Evolutionary conservation across 1,140 invertebrate species (phyloP), one percentile per base, ranked within the genome.

Genomic region (Drosophila setifemur): DNA sequence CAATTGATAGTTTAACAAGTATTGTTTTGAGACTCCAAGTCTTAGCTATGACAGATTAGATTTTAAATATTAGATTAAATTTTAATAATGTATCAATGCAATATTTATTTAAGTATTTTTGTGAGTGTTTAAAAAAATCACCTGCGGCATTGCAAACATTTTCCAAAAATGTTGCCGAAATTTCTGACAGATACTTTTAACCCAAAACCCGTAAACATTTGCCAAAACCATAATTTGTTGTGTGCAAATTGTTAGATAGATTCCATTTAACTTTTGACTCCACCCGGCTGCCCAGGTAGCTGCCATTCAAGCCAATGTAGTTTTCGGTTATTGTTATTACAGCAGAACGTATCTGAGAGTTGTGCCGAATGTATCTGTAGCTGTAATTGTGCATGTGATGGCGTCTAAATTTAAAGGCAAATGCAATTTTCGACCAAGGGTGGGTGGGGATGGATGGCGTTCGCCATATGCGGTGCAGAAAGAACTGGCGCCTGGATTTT

Each of bases 161-260:
- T 47, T 31, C 19, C 7, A 37, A 43, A 66, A 45, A 71, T 54
- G 23, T 40, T 18, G 18, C 42, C 12, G 49, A 40, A 49, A 74
- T 42, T 39, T 55, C 78, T 73, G 73, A 78, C 78, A 83, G 69
- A 44, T 72, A 48, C 49, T 57, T 66, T 66, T 43, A 50, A 50
- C 73, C 16, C 79, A 64, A 54, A 83, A 70, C 64, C 66, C 69
- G 76, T 66, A 73, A 85, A 83, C 78, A 83, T 64, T 76, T 73
- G 33, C 48, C 52, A 23, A 50, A 54, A 49, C 42, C 69, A 72
- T 47, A 49, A 64, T 63, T 64, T 37, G 14, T 49, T 35, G 25
- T 63, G 43, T 50, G 37, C 33, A 55, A 73, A 70, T 47, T 60
- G 63, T 44, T 58, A 33, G 64, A 45, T 75, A 49, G 66, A 71